Conservation (phyloP, 2,113 vertebrate species). For the Sebastes fasciatus region DNA sequence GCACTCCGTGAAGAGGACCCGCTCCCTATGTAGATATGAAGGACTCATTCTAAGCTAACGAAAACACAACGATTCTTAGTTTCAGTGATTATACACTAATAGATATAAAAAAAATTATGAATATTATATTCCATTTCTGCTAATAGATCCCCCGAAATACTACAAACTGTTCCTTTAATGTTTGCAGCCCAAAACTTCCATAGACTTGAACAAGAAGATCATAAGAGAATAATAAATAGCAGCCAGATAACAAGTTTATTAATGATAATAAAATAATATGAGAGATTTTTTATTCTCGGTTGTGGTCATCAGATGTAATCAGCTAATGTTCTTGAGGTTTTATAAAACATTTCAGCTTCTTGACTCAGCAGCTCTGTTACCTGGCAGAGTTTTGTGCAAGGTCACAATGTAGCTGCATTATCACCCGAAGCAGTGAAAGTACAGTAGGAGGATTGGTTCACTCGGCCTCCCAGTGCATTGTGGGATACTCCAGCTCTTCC, state of each 20-base stretch:
- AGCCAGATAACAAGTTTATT: neutral
- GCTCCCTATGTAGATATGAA: neutral
- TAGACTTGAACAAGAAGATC: neutral
- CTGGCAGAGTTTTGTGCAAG: conserved; percentile 34
- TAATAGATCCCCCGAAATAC: neutral
- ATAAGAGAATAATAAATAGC: neutral
- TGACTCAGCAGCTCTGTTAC: conserved; percentile 55
- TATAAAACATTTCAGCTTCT: conserved; percentile 15
- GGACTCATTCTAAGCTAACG: neutral
- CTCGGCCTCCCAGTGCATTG: conserved; percentile 27
- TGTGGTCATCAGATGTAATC: neutral
- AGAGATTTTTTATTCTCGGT: neutral
- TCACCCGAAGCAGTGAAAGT: neutral
- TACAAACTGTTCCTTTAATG: neutral
- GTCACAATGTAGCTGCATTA: conserved; percentile 55
- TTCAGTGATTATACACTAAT: neutral
- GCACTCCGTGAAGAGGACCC: no score
- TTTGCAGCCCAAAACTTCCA: neutral
- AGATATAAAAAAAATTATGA: neutral
- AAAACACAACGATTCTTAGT: neutral
- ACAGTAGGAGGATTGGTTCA: neutral
- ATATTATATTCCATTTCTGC: neutral
- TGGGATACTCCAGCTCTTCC: conserved; percentile 49
- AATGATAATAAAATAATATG: neutral
- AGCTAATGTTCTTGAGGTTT: conserved; percentile 27